Conservation (phyloP, 2,797 vertebrate species). For the Australoheros facetus region DNA sequence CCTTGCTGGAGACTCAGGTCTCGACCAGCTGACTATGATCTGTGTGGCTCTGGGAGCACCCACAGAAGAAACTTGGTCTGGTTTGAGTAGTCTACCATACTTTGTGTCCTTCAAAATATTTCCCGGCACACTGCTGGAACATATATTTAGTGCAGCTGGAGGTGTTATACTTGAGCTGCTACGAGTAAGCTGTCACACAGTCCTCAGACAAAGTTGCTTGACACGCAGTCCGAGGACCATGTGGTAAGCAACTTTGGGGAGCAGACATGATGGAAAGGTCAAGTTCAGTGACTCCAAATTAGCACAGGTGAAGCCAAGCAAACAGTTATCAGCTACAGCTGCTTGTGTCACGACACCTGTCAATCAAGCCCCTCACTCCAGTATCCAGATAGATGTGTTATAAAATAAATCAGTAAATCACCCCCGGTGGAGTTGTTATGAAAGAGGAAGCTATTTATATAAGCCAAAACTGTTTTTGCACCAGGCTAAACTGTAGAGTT, state of each 20-base stretch:
- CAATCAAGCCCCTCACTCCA: neutral
- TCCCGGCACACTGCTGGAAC: slow-evolving; percentile 91
- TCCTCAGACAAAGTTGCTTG: too few relatives aligned
- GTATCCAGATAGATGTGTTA: neutral
- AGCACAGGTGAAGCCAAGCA: neutral
- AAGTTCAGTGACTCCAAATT: neutral
- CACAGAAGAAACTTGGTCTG: slow-evolving; percentile 94
- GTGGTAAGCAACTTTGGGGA: neutral
- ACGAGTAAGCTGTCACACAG: slow-evolving; percentile 62
- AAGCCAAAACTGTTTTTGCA: neutral
- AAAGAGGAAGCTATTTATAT: neutral
- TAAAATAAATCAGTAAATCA: neutral
- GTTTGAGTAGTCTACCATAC: slow-evolving; percentile 92
- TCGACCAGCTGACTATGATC: slow-evolving; percentile 96
- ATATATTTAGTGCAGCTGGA: slow-evolving; percentile 96
- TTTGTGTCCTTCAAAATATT: slow-evolving; percentile 95
- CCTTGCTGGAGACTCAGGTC: slow-evolving; percentile 95
- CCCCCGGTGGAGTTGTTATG: neutral
- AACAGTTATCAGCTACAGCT: neutral
- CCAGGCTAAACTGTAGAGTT: neutral
- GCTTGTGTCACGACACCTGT: neutral
- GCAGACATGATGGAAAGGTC: neutral
- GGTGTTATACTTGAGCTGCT: slow-evolving; percentile 92
- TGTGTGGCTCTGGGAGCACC: slow-evolving; percentile 97
- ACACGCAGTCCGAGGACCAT: neutral